Base-by-base conservation (phyloP, 2,888 invertebrate species). In the Cheilosia pagana region DNA sequence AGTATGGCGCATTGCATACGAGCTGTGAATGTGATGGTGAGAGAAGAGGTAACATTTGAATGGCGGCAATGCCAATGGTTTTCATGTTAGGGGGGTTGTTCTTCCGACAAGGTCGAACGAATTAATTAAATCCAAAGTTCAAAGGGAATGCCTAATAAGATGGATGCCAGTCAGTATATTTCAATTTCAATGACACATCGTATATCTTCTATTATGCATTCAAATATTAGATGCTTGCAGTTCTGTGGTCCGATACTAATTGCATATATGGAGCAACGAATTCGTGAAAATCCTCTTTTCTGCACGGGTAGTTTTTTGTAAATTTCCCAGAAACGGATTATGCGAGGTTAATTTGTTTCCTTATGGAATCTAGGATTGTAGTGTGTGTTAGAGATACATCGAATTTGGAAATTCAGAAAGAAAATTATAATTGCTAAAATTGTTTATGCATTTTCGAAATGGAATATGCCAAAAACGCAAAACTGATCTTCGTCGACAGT, bases 71-170 rank as follows among this genome's bases (percentile, higher is more conserved):
- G 45, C 28, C 10, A 62, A 28, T 39, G 45, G 48, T 35, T 71
- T 53, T 59, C 43, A 52, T 77, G 28, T 43, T 16, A 60, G 39
- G 53, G 25, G 59, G 41, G 53, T 12, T 76, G 31, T 43, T 39
- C 14, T 45, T 28, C 43, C 21, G 59, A 59, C 72, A 79, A 79
- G 65, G 79, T 79, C 59, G 39, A 28, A 41, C 10, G 59, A 60
- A 72, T 72, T 72, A 79, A 79, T 65, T 72, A 67, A 67, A 72
- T 72, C 19, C 19, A 35, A 59, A 41, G 39, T 23, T 41, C 31
- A 67, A 72, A 72, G 72, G 14, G 78, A 78, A 78, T 78, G 16
- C 28, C 14, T 71, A 63, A 71, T 65, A 35, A 39, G 43, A 55
- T 41, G 28, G 48, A 41, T 71, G 78, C 21, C 53, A 39, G 39